Base-by-base conservation (phyloP, 2,113 vertebrate species). In the Syrrhaptes paradoxus region DNA sequence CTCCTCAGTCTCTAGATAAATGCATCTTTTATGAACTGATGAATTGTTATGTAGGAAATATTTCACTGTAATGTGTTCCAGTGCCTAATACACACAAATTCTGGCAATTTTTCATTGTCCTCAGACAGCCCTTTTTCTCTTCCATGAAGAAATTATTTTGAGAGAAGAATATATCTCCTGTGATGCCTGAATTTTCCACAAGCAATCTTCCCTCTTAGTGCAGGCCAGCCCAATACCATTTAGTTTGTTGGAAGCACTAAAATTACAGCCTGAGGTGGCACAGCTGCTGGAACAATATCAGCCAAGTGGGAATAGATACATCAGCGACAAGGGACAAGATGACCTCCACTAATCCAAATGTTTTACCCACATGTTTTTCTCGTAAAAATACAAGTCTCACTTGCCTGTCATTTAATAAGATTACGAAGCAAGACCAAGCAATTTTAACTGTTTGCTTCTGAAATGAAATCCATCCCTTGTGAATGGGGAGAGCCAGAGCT, bases 381-480 rank as follows among this genome's bases (percentile, higher is more conserved):
- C 59, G 11, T 86, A 61, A 45, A 91, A 92, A 55, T 73, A 57
- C 21, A 78, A 49, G 48, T 96, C 87, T 94, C 86, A 34, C 59
- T 79, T 85, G 48, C 43, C 74, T 94, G n/a, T 75, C 75, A 54
- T 85, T 95, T 93, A 86, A 49, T 57, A 94, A 94, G 88, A 89
- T 84, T 90, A 86, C 41, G 81, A 84, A 81, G 73, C 65, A 92
- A 88, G 48, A 63, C 65, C 45, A 65, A 65, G 65, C 48, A 73
- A 75, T 74, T 87, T 89, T 71, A 68, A 48, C 61, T 76, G 45
- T 86, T 92, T 92, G 68, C 65, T 93, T 77, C 85, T 77, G 85
- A 88, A 93, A 94, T 81, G 29, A 93, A 89, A 84, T 81, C n/a
- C 43, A 62, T 75, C 86, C 59, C 38, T 86, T 63, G 38, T 86